Evolutionary conservation across 2,797 vertebrate species (phyloP).

Genomic region (Diceros bicornis): DNA sequence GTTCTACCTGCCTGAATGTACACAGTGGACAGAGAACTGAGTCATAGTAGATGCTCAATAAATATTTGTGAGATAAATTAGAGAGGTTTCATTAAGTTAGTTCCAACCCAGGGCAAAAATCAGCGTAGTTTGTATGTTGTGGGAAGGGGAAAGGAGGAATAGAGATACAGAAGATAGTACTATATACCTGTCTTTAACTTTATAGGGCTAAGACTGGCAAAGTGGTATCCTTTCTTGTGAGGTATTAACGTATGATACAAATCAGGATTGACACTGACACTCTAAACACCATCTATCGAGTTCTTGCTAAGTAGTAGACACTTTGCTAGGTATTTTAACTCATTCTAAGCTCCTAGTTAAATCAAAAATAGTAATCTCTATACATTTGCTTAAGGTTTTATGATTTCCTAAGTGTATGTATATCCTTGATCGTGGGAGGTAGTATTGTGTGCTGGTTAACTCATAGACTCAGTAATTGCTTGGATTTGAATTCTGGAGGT

Average conservation of each 20-base stretch:
- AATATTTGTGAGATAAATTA: conserved; percentile 46
- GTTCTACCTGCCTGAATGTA: not conserved
- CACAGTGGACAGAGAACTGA: not conserved
- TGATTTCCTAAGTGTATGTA: not conserved
- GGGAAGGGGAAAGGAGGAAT: not conserved
- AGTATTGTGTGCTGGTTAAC: not conserved
- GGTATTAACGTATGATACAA: conserved; percentile 4
- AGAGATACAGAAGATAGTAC: not conserved
- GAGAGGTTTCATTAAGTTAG: not conserved
- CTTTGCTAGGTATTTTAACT: not conserved
- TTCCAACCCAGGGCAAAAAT: not conserved
- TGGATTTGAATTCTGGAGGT: not conserved
- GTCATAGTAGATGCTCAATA: not conserved
- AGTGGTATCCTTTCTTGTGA: not conserved
- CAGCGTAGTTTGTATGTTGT: not conserved
- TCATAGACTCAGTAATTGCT: not conserved
- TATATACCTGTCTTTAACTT: not conserved
- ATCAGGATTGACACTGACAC: not conserved
- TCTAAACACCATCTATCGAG: conserved; percentile 8
- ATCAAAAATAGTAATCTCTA: conserved; percentile 8
- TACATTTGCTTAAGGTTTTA: not conserved
- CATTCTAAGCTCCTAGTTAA: not conserved
- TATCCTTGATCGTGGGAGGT: not conserved
- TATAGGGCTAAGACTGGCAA: not conserved
- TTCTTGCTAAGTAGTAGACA: conserved; percentile 8